Evolutionary conservation across 2,888 invertebrate genomes (phyloP).

Genomic region (Buathra laborator): DNA sequence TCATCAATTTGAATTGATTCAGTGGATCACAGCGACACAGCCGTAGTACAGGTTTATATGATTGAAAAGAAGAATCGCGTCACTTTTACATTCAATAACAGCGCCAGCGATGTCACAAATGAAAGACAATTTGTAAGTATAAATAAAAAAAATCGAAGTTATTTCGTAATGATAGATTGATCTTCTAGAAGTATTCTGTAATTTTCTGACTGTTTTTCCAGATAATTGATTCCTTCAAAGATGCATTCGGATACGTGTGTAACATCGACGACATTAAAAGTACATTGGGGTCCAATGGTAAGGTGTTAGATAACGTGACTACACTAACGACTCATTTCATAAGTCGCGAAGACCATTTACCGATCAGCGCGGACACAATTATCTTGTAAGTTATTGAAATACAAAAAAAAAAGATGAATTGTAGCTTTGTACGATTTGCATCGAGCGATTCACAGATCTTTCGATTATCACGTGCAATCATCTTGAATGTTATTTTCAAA

Average conservation of each 20-base stretch:
- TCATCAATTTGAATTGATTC: slow-evolving; percentile 66
- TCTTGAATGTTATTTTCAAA: background rate
- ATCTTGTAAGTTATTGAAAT: slow-evolving; percentile 83
- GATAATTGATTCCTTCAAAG: slow-evolving; percentile 87
- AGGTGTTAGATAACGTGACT: slow-evolving; percentile 83
- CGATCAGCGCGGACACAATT: slow-evolving; percentile 86
- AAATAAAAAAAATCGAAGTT: slow-evolving; percentile 6
- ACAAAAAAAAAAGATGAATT: background rate
- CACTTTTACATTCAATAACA: slow-evolving; percentile 87
- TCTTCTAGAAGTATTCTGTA: background rate
- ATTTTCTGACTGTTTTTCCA: slow-evolving; percentile 73
- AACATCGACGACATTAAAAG: slow-evolving; percentile 87
- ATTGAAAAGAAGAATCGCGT: slow-evolving; percentile 87
- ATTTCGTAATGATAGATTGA: background rate
- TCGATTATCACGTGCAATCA: background rate
- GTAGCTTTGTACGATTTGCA: background rate
- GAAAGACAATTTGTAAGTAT: slow-evolving; percentile 86
- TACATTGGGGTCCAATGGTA: slow-evolving; percentile 83
- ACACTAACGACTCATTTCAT: slow-evolving; percentile 88
- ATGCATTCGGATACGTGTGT: slow-evolving; percentile 87
- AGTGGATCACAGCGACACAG: slow-evolving; percentile 85
- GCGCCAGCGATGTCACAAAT: slow-evolving; percentile 83
- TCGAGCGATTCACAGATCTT: background rate
- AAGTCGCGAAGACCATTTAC: slow-evolving; percentile 84
- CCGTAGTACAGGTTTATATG: slow-evolving; percentile 87